Conservation (phyloP, 2,797 vertebrate genomes). For the Ceryle rudis region DNA sequence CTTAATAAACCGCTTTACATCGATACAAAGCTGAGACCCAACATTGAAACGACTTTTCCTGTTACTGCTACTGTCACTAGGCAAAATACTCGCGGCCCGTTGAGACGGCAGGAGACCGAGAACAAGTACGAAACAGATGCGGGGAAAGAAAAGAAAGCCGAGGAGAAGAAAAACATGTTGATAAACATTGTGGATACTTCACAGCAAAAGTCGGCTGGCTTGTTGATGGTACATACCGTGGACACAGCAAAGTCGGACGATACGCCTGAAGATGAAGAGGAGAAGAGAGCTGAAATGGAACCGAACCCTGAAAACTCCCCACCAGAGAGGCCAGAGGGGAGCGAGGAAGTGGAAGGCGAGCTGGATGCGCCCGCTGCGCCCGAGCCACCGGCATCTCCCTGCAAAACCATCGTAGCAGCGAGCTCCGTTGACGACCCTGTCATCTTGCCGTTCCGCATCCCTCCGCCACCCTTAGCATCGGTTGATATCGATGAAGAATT, state of each 20-base stretch:
- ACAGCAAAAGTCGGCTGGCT: conserved; percentile 88
- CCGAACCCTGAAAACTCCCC: conserved; percentile 74
- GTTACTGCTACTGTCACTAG: conserved; percentile 81
- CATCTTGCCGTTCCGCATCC: conserved; percentile 92
- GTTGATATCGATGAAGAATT: conserved; percentile 98
- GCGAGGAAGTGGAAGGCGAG: conserved; percentile 76
- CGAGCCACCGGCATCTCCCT: conserved; percentile 71
- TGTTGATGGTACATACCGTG: conserved; percentile 94
- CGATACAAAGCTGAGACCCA: conserved; percentile 94
- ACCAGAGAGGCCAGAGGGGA: conserved; percentile 80
- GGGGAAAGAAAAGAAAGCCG: conserved; percentile 82
- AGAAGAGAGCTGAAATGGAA: conserved; percentile 65
- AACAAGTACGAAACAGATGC: conserved; percentile 87
- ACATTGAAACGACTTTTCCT: conserved; percentile 86
- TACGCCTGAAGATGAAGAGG: conserved; percentile 77
- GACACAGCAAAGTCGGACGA: conserved; percentile 79
- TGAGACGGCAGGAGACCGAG: conserved; percentile 89
- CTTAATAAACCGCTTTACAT: conserved; percentile 97
- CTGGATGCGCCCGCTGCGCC: conserved; percentile 71
- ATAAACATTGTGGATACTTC: conserved; percentile 86
- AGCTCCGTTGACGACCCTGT: conserved; percentile 91
- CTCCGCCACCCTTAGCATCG: conserved; percentile 91
- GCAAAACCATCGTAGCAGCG: conserved; percentile 86
- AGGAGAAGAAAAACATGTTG: conserved; percentile 89
- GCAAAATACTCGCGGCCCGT: conserved; percentile 82